Base-by-base conservation (phyloP, 2,797 vertebrate species). In the Labroides dimidiatus region DNA sequence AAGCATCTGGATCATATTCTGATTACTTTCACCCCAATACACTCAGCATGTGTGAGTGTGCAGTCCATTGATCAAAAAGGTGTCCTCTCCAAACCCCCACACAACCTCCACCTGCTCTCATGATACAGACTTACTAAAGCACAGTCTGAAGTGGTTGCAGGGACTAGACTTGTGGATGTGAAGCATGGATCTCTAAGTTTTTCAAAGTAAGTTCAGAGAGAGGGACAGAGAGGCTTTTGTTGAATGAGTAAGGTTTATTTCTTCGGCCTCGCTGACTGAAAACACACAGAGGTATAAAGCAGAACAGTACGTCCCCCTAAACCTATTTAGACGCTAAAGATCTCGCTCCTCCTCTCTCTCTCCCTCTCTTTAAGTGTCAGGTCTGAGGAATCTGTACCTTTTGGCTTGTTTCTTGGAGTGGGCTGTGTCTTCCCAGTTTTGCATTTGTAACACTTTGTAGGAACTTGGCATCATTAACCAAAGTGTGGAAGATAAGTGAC, bases 1-100 rank as follows among this genome's bases (percentile, higher is more conserved):
- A 68, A 43, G 59, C 64, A 58, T 74, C 65, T 81, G 70, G 79
- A 85, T 85, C 67, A 64, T 48, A 65, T 70, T 77, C 68, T 73
- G 41, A 74, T 81, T 54, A 53, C 60, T 73, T 57, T 78, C 66
- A 79, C 52, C 50, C 67, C 48, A 54, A 39, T 77, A 78, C 79
- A 76, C 71, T 70, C 8, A 37, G 19, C 50, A 33, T 69, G 59
- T 56, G 39, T n/a, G 17, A 23, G n/a, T 24, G 4, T 14, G 60
- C 51, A 54, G 36, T 72, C 70, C 65, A 76, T 86, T 87, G 69
- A 81, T 86, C 69, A 75, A 37, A 24, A 44, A 15, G 19, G 19
- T 65, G 43, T 64, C 61, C 55, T 56, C 70, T 84, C 69, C 53
- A 65, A 71, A 75, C 61, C 83, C 60, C 43, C 39, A 63, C 57